Base-by-base conservation (phyloP, 92 coral and sea anemone genomes). In the Zoanthus gigantus region DNA sequence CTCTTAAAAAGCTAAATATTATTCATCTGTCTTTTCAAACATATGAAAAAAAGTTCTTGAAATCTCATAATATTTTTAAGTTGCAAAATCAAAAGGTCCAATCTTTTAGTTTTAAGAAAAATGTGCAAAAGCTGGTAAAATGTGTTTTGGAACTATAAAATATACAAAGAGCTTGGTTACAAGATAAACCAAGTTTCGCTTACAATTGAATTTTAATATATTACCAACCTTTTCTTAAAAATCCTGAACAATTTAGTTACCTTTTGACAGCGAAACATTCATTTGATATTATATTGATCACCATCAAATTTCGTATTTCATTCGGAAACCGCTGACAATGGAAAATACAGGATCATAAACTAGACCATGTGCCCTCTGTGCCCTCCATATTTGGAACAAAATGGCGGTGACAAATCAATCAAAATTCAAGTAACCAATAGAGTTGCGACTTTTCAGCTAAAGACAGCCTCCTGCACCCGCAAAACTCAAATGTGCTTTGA, bases 381-480 rank as follows among this genome's bases (percentile, higher is more conserved):
- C 85, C 66, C 57, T 86, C 91, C 86, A 76, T 82, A 89, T 81
- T 85, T 76, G 85, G 90, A 66, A 88, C 73, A 63, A 77, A 71
- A 52, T 73, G 76, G 68, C 89, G 72, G 48, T 8, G 17, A 83
- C 74, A 90, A 89, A 94, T 91, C 98, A 94, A 87, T 94, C 98
- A 96, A 85, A 77, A 54, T 56, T 50, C 56, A 87, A 56, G 83
- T 71, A 81, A 71, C 99, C 99, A 97, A 97, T 97, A 85, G 88
- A 86, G 91, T 18, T 89, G 72, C 90, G 78, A 76, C 90, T 90
- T 93, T 91, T 54, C 85, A 8, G 52, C 89, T 86, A 91, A 89
- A 88, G 98, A 92, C 98, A 83, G 78, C 94, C 95, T 95, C 79
- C 83, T 89, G 74, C 91, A 82, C 93, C 96, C 98, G 96, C 96